Evolutionary conservation across 2,797 vertebrate genomes (phyloP).

Genomic region (Chelidonichthys spinosus): DNA sequence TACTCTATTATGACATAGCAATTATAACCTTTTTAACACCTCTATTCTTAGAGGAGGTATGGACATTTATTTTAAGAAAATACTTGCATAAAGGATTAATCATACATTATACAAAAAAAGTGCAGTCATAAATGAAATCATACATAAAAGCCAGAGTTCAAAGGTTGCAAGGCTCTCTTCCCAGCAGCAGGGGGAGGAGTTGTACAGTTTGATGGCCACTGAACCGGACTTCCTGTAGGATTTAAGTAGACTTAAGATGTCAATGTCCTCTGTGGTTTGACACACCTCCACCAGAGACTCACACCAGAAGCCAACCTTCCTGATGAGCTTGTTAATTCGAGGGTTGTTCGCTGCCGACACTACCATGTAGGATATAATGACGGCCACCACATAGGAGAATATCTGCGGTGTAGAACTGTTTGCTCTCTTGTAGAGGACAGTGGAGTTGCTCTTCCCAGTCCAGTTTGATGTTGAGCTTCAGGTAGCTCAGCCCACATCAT

Average conservation of each 20-base stretch:
- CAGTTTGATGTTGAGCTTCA: conserved; percentile 27
- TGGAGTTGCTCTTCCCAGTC: conserved; percentile 11
- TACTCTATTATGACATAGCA: neutral
- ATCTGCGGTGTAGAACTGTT: conserved; percentile 3
- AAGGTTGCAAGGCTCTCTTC: conserved; percentile 2
- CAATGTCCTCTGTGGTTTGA: neutral
- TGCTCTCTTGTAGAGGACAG: neutral
- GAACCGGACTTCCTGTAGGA: neutral
- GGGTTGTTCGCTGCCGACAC: conserved; percentile 2
- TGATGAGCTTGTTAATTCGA: conserved; percentile 21
- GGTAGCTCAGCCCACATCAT: conserved; percentile 2
- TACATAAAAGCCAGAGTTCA: neutral
- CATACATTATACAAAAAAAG: neutral
- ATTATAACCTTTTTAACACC: neutral
- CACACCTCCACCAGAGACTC: neutral
- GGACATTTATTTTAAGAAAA: neutral
- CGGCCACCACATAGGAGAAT: conserved; percentile 7
- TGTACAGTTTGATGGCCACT: neutral
- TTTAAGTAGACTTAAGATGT: neutral
- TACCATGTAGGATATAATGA: conserved; percentile 23
- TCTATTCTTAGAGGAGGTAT: neutral
- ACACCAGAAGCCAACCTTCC: neutral
- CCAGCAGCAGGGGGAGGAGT: conserved; percentile 12
- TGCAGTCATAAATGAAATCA: neutral
- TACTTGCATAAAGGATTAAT: neutral